Conservation (phyloP, 2,113 vertebrate species). For the Pelecanoides urinatrix region DNA sequence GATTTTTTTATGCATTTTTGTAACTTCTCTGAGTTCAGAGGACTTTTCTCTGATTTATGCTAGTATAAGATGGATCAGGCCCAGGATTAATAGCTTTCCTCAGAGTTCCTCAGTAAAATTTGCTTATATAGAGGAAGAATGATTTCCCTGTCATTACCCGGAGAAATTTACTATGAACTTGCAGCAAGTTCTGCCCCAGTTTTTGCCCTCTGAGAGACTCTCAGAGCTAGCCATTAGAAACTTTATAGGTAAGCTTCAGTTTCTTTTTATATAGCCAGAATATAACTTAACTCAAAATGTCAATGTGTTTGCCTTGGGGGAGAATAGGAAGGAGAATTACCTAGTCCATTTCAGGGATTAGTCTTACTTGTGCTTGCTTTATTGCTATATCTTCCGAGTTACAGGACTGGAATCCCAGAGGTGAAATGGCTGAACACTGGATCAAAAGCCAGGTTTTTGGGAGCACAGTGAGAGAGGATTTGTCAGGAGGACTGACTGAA, state of each 20-base stretch:
- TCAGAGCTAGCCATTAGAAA: background rate
- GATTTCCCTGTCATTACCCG: background rate
- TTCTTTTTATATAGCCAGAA: slow-evolving; percentile 23
- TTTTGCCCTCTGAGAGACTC: slow-evolving; percentile 26
- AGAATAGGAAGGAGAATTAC: slow-evolving; percentile 22
- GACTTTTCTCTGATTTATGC: background rate
- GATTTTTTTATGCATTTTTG: background rate
- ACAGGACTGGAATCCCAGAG: slow-evolving; percentile 34
- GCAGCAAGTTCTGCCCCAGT: background rate
- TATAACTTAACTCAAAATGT: slow-evolving; percentile 34
- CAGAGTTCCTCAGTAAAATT: background rate
- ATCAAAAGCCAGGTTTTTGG: slow-evolving; percentile 17
- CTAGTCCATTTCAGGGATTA: slow-evolving; percentile 48
- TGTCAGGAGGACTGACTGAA: background rate
- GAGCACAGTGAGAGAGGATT: background rate
- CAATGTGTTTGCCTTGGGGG: slow-evolving; percentile 30
- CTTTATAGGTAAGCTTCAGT: background rate
- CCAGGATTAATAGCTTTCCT: background rate
- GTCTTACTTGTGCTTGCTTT: slow-evolving; percentile 26
- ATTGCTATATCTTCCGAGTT: slow-evolving; percentile 6
- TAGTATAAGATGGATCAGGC: background rate
- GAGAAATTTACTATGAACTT: slow-evolving; percentile 23
- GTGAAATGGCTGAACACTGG: slow-evolving; percentile 7
- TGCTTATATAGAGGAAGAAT: background rate
- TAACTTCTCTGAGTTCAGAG: background rate